A percentile compares a stretch with the other conserved stretches of the same genome.
Conservation (phyloP, 1,140 invertebrate genomes). For the Eurosta solidaginis region DNA sequence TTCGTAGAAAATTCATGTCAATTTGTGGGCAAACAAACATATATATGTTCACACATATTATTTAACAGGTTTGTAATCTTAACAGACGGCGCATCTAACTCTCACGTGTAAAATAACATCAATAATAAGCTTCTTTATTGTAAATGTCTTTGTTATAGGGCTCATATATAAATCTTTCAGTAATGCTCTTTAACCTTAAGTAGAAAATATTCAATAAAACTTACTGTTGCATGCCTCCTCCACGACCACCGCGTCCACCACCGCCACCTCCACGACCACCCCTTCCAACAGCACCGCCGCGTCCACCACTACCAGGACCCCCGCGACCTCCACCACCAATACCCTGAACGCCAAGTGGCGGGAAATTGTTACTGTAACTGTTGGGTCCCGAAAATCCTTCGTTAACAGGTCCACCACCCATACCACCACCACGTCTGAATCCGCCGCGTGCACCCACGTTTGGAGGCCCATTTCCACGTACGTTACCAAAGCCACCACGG, state of each 20-base stretch:
- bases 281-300: constrained; percentile 16
- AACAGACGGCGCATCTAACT: no score
- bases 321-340: neutral
- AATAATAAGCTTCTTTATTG: no score
- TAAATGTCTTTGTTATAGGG: no score
- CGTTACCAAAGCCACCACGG: neutral
- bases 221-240: constrained; percentile 44
- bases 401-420: constrained; percentile 39
- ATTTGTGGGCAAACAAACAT: no score
- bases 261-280: neutral
- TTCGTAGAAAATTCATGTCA: no score
- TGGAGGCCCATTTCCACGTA: neutral
- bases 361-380: constrained; percentile 25
- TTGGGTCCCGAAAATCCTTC: neutral
- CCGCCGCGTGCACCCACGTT: neutral
- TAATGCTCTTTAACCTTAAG: no score
- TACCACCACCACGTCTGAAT: constrained; percentile 42
- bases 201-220: neutral
- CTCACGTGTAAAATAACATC: no score
- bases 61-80: no score
- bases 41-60: no score
- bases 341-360: neutral
- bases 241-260: constrained; percentile 28
- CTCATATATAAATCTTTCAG: no score
- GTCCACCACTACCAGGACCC: constrained; percentile 32